These are phyloP conservation scores for Lycodopsis pacificus DNA, from an alignment of 2,797 vertebrate species.

Conservation along the genomic window DNA sequence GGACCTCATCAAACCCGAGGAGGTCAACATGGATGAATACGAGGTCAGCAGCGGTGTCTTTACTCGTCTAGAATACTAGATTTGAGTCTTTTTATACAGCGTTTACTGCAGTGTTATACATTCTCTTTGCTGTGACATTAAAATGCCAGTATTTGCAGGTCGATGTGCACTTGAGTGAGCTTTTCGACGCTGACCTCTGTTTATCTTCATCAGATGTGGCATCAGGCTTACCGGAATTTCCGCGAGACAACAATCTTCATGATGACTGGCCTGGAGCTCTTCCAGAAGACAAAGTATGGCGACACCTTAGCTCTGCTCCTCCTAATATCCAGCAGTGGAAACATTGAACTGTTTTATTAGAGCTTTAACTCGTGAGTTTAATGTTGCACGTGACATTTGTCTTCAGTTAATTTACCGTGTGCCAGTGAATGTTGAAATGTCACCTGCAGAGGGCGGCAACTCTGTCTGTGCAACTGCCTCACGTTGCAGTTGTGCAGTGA, in stretches of 20 bases:
- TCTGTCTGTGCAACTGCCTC: background rate
- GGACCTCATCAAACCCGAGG: constrained; percentile 96
- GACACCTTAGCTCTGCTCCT: constrained; percentile 1
- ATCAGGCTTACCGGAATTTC: constrained; percentile 95
- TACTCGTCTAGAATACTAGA: constrained; percentile 1
- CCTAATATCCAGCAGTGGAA: background rate
- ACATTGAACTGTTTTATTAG: background rate
- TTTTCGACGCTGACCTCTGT: background rate
- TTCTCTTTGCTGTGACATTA: background rate
- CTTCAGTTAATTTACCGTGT: background rate
- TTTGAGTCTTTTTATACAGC: background rate
- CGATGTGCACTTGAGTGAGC: background rate
- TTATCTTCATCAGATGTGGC: constrained; percentile 89
- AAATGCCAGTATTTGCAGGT: background rate
- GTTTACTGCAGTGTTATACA: background rate
- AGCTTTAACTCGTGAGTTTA: background rate
- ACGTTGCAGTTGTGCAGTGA: constrained; percentile 37
- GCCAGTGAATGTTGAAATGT: background rate
- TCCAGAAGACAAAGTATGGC: constrained; percentile 93
- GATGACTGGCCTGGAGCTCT: constrained; percentile 94
- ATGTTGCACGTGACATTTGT: background rate
- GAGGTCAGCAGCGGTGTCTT: constrained; percentile 85
- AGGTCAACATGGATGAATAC: constrained; percentile 97
- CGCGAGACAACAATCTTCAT: constrained; percentile 94
- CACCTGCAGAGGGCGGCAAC: constrained; percentile 78